phyloP scores from a whole-genome alignment of 2,797 vertebrate species.

The Pipistrellus pipistrellus region DNA sequence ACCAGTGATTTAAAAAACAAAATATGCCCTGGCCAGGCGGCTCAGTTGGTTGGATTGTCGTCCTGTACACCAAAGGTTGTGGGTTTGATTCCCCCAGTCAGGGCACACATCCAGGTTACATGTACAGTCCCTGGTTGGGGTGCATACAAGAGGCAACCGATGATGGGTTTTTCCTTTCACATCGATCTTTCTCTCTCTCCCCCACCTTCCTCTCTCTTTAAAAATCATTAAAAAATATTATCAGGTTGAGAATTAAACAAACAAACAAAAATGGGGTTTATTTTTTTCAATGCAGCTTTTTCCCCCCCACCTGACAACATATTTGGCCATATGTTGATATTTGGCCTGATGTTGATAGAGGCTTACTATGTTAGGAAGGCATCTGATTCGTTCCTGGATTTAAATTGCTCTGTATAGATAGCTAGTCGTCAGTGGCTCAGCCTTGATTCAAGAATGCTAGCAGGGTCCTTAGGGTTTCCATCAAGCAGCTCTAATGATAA shows the following conservation, averaged over 20 bases:
- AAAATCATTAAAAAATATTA: background rate
- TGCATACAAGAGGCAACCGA: background rate
- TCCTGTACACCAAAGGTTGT: background rate
- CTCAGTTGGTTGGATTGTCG: background rate
- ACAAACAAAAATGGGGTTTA: background rate
- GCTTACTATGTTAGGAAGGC: background rate
- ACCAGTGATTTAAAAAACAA: slow-evolving; percentile 13
- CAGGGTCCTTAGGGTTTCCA: background rate
- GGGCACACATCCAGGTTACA: background rate
- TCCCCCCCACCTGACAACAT: background rate
- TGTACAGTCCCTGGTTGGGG: background rate
- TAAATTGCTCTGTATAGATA: background rate
- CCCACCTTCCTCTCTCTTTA: background rate
- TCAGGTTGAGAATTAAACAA: background rate
- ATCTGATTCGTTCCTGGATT: background rate
- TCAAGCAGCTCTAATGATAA: background rate
- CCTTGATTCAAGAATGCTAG: background rate
- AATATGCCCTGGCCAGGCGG: background rate
- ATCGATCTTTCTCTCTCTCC: background rate
- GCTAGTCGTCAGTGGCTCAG: background rate
- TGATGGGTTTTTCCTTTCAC: no score
- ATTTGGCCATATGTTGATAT: background rate
- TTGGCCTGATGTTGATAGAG: no score
- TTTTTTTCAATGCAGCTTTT: background rate
- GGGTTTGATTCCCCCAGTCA: background rate